Conservation (phyloP, 2,888 invertebrate species). For the Priocnemis perturbator region DNA sequence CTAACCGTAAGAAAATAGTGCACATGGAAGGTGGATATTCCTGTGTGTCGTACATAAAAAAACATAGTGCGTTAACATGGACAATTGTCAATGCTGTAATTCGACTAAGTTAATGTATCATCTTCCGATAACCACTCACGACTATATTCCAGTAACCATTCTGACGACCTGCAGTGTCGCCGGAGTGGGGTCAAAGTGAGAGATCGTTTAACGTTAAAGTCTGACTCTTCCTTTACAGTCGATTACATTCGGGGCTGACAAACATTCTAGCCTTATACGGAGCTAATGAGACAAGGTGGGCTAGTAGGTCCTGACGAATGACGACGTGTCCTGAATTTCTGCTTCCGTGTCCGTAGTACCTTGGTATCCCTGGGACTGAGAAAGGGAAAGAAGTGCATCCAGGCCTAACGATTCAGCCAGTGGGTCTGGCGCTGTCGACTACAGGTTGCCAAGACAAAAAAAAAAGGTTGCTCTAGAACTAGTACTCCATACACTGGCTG, state of each 20-base stretch:
- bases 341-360: constrained; percentile 66
- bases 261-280: constrained; percentile 42
- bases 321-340: constrained; percentile 66
- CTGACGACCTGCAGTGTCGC: constrained; percentile 34
- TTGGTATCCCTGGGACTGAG: constrained; percentile 70
- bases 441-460: constrained; percentile 54
- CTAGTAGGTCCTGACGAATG: constrained; percentile 68
- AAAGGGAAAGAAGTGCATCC: constrained; percentile 73
- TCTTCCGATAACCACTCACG: constrained; percentile 31
- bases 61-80: not conserved
- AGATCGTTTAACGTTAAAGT: constrained; percentile 43
- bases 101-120: constrained; percentile 42
- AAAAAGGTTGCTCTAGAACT: constrained; percentile 46
- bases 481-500: constrained; percentile 25
- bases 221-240: constrained; percentile 32
- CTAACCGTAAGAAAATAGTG: no score
- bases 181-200: constrained; percentile 32
- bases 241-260: constrained; percentile 35
- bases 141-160: constrained; percentile 9
- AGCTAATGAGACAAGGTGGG: constrained; percentile 41
- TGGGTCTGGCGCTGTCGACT: constrained; percentile 63
- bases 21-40: no score
- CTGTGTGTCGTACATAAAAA: no score
- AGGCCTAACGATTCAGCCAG: constrained; percentile 67
- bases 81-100: constrained; percentile 23